Conservation (phyloP, 2,113 vertebrate species). For the Ciconia boyciana region DNA sequence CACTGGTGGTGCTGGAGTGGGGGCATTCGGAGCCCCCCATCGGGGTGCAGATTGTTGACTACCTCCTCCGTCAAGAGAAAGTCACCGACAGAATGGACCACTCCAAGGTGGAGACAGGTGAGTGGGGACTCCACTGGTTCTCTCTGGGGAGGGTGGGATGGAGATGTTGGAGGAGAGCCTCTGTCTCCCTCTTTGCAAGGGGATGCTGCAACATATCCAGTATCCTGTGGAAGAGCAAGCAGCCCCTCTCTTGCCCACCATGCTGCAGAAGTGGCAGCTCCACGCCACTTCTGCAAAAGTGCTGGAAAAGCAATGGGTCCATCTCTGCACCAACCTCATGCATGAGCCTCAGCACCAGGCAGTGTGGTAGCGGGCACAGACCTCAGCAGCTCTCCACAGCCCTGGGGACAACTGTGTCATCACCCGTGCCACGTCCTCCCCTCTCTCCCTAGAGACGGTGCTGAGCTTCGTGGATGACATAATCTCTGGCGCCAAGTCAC, state of each 20-base stretch:
- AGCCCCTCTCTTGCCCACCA: not conserved
- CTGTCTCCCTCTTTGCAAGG: not conserved
- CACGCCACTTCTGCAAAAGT: too few species aligned
- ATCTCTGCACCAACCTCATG: not conserved
- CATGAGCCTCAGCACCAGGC: not conserved
- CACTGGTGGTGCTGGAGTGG: conserved; percentile 95
- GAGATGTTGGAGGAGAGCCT: not conserved
- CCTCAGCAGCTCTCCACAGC: not conserved
- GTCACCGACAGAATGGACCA: conserved; percentile 93
- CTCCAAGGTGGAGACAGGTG: conserved; percentile 97
- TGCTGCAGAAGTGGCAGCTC: not conserved
- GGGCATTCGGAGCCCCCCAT: conserved; percentile 92
- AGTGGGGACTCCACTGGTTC: not conserved
- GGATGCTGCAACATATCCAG: not conserved
- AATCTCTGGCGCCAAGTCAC: conserved; percentile 93
- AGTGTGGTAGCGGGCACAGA: not conserved
- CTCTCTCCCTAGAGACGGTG: conserved; percentile 82
- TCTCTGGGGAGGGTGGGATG: not conserved
- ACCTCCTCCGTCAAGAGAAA: conserved; percentile 96
- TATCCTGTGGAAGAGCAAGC: not conserved
- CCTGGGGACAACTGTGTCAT: not conserved
- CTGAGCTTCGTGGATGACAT: conserved; percentile 98
- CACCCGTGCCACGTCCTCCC: not conserved
- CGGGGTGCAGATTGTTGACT: conserved; percentile 92
- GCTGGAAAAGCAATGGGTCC: not conserved